Evolutionary conservation across 1,140 invertebrate genomes (phyloP).

Genomic region (Harlomillsia oculata): DNA sequence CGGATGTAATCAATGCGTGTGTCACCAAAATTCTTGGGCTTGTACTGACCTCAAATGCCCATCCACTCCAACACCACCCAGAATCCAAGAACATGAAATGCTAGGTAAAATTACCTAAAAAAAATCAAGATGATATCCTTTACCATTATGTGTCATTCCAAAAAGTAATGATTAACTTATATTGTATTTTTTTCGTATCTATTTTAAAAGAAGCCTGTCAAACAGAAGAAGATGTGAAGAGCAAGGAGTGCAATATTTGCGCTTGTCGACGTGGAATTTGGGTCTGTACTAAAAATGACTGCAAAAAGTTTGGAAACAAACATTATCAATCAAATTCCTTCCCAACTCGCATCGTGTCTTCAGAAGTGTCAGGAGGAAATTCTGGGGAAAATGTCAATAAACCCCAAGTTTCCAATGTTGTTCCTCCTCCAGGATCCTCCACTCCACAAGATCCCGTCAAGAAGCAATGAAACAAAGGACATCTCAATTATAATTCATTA

Average conservation of each 20-base stretch:
- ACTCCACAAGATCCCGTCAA: neutral
- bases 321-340: conserved; percentile 12
- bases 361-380: too few relatives aligned
- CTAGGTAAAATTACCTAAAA: too few relatives aligned
- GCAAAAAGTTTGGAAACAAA: conserved; percentile 21
- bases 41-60: conserved; percentile 29
- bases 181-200: too few relatives aligned
- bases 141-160: too few relatives aligned
- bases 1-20: conserved; percentile 29
- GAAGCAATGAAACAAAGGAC: neutral
- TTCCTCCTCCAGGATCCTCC: neutral
- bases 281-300: conserved; percentile 31
- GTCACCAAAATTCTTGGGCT: conserved; percentile 20
- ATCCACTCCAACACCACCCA: conserved; percentile 3
- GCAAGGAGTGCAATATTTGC: conserved; percentile 31
- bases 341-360: too few relatives aligned
- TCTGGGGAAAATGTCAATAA: too few relatives aligned
- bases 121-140: too few relatives aligned
- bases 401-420: neutral
- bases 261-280: conserved; percentile 24
- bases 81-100: too few relatives aligned
- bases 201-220: conserved; percentile 24
- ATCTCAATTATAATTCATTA: neutral
- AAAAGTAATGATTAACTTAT: too few relatives aligned
- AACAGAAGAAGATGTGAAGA: conserved; percentile 30